These are phyloP conservation scores for Glomeris maerens DNA, from an alignment of 1,140 invertebrate genomes.

Conservation along the genomic window DNA sequence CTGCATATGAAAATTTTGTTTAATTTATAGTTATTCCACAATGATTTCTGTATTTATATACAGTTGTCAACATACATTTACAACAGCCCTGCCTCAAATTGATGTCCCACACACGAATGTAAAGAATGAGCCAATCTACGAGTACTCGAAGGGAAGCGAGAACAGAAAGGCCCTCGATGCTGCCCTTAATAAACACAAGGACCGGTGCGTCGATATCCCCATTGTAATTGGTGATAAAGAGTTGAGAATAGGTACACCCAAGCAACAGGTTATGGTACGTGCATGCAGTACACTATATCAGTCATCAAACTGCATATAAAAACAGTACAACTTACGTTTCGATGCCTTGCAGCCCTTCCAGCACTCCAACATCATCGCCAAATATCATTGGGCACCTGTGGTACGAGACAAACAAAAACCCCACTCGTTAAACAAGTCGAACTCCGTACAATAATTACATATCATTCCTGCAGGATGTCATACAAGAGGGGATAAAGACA, in stretches of 20 bases:
- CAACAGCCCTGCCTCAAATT: too few species aligned
- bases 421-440: not conserved
- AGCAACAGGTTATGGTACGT: constrained; percentile 57
- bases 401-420: constrained; percentile 5
- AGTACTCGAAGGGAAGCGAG: constrained; percentile 63
- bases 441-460: not conserved
- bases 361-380: constrained; percentile 70
- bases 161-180: constrained; percentile 62
- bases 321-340: not conserved
- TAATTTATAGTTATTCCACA: too few species aligned
- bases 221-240: constrained; percentile 83
- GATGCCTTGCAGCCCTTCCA: constrained; percentile 58
- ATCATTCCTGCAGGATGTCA: constrained; percentile 40
- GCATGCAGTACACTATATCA: constrained; percentile 2
- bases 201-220: constrained; percentile 64
- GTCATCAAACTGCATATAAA: constrained; percentile 3
- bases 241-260: constrained; percentile 55
- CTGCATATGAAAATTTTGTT: too few species aligned
- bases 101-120: too few species aligned
- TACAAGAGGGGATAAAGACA: constrained; percentile 71
- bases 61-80: too few species aligned
- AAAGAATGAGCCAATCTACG: constrained; percentile 6
- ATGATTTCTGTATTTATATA: too few species aligned
- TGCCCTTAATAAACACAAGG: constrained; percentile 49
- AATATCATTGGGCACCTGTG: constrained; percentile 66